These are phyloP conservation scores for Hypomecis punctinalis DNA, from an alignment of 2,888 invertebrate genomes.

Conservation along the genomic window DNA sequence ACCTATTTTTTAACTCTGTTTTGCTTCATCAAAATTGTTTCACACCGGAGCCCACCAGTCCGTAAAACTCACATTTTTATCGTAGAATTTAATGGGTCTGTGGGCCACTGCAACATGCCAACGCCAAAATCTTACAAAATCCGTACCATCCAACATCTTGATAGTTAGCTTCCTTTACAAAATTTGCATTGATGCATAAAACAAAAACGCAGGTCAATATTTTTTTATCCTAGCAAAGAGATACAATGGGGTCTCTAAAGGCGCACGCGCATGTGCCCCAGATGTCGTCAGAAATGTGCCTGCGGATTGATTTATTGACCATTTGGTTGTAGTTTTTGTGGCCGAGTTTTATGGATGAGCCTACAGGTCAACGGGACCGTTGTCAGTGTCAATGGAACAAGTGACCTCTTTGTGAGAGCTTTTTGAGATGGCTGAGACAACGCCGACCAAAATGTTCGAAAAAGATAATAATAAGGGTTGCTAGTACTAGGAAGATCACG, in stretches of 20 bases:
- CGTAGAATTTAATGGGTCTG: too few relatives aligned
- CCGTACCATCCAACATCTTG: too few relatives aligned
- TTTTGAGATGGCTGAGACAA: neutral
- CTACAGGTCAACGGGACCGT: conserved; percentile 46
- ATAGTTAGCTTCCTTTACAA: too few relatives aligned
- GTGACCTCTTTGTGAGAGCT: neutral
- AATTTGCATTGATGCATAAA: conserved; percentile 12
- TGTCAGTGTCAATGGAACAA: conserved; percentile 16
- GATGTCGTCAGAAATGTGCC: conserved; percentile 64
- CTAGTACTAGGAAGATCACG: too few relatives aligned
- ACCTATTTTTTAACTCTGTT: too few relatives aligned
- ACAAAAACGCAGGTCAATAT: conserved; percentile 29
- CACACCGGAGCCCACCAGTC: too few relatives aligned
- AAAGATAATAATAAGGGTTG: too few relatives aligned
- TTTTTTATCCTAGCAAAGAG: conserved; percentile 3
- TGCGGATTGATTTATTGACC: conserved; percentile 67
- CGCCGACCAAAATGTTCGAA: neutral
- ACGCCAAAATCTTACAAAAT: too few relatives aligned
- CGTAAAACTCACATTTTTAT: too few relatives aligned
- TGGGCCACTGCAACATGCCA: too few relatives aligned
- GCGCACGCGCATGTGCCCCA: conserved; percentile 56
- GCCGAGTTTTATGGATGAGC: conserved; percentile 54
- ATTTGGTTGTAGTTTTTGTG: conserved; percentile 53
- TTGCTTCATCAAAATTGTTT: too few relatives aligned
- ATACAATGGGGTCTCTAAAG: conserved; percentile 35